These are phyloP conservation scores for Neodontobutis hainanensis DNA, from an alignment of 2,113 vertebrate species.

Conservation along the genomic window DNA sequence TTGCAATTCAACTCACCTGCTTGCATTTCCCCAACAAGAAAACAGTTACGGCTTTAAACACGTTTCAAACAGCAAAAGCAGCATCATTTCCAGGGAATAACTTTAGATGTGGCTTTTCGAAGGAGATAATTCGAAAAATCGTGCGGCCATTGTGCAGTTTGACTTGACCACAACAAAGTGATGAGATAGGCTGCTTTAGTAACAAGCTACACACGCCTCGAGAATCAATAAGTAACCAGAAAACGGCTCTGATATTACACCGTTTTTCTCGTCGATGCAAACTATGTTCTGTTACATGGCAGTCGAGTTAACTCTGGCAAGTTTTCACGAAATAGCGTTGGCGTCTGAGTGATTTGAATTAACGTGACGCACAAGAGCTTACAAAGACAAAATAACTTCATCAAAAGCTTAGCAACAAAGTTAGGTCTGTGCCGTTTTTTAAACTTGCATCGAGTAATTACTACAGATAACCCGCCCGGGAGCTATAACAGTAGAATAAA, in stretches of 20 bases:
- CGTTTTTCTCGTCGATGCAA: background rate
- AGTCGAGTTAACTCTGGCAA: background rate
- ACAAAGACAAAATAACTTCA: conserved; percentile 64
- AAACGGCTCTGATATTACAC: background rate
- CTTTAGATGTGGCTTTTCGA: background rate
- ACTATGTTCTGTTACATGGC: background rate
- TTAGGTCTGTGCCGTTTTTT: conserved; percentile 12
- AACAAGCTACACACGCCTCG: conserved; percentile 20
- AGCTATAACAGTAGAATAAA: accelerated
- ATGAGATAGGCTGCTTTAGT: conserved; percentile 40
- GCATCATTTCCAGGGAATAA: background rate
- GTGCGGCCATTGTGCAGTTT: conserved; percentile 60
- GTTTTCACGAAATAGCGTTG: background rate
- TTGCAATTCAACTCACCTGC: conserved; percentile 39
- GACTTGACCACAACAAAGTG: conserved; percentile 73
- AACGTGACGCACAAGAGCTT: conserved; percentile 59
- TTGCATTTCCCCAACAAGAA: background rate
- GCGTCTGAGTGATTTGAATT: conserved; percentile 50
- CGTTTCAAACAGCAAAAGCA: background rate
- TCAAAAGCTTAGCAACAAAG: conserved; percentile 51
- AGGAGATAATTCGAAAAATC: background rate
- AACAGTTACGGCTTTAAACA: too few species aligned
- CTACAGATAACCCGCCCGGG: background rate
- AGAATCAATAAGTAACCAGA: conserved; percentile 21
- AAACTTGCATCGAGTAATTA: conserved; percentile 1